Evolutionary conservation across 2,797 vertebrate species (phyloP), one percentile per base, ranked within the genome.

Genomic region (Tangara arthus): DNA sequence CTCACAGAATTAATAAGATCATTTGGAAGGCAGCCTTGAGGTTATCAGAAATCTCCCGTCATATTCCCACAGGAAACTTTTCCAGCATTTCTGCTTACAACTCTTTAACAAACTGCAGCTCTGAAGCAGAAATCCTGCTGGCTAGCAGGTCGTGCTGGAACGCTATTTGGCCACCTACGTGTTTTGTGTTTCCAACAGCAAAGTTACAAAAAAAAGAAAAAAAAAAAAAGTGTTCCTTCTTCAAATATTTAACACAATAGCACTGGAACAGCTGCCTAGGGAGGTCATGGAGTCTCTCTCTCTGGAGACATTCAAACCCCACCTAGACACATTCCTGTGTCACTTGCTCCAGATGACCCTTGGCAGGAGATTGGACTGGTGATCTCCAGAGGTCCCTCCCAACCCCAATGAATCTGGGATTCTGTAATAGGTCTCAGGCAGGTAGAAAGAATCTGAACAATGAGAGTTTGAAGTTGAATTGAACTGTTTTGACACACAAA

Each of bases 11-110:
- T 97, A 97, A 97, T 97, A 97, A 97, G 89, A 94, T 96, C 90
- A 94, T 81, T 96, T 94, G 95, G 92, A 95, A 97, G 88, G 89
- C 82, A 96, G 94, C 89, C 91, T 96, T 90, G 94, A 94, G 93
- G 96, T 97, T 96, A 98, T 97, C 94, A 94, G 97, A 96, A 96
- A 93, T 97, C 95, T 97, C 95, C 94, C 34, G 2, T 91, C 78
- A 82, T 70, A 85, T 68, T 92, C 81, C 95, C 76, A 32, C 75
- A 88, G 93, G 73, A 93, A 69, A 82, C 57, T 93, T 64, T 39
- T 72, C 86, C 90, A 96, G 89, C 63, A 75, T 91, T 96, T 96
- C 86, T 94, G 90, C 76, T 95, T 94, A 84, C 60, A 92, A 28
- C 76, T 95, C 68, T 80, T 96, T 97, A 97, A 97, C 89, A 93